Conservation (phyloP, 2,888 invertebrate genomes). For the Xestia c-nigrum region DNA sequence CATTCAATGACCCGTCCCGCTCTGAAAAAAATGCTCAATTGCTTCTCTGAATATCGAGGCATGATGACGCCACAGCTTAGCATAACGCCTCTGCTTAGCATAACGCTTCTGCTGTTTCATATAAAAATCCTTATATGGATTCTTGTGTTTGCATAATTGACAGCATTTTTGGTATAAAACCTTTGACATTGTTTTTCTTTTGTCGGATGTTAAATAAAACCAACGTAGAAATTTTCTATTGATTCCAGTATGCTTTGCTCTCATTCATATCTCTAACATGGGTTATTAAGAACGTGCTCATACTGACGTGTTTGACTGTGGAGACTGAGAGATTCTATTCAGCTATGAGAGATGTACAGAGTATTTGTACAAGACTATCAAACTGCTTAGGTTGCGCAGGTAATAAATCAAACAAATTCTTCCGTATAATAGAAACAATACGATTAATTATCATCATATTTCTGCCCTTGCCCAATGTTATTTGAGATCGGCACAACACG, state of each 20-base stretch:
- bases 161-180: too few species aligned
- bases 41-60: background rate
- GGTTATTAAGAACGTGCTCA: conserved; percentile 15
- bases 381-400: conserved; percentile 3
- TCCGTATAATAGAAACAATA: background rate
- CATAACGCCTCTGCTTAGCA: background rate
- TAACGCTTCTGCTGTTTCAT: background rate
- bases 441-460: too few species aligned
- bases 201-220: background rate
- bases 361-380: background rate
- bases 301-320: background rate
- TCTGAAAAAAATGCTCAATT: background rate
- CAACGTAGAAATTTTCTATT: background rate
- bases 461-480: too few species aligned
- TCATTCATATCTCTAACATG: conserved; percentile 16
- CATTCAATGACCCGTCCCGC: too few species aligned
- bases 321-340: conserved; percentile 28
- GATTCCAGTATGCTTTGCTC: conserved; percentile 17
- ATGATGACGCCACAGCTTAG: background rate
- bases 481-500: too few species aligned
- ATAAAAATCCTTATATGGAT: background rate
- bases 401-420: background rate
- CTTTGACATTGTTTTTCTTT: background rate
- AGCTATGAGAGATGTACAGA: conserved; percentile 16
- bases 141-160: background rate